Conservation (phyloP, 2,888 invertebrate species). For the Beris chalybata region DNA sequence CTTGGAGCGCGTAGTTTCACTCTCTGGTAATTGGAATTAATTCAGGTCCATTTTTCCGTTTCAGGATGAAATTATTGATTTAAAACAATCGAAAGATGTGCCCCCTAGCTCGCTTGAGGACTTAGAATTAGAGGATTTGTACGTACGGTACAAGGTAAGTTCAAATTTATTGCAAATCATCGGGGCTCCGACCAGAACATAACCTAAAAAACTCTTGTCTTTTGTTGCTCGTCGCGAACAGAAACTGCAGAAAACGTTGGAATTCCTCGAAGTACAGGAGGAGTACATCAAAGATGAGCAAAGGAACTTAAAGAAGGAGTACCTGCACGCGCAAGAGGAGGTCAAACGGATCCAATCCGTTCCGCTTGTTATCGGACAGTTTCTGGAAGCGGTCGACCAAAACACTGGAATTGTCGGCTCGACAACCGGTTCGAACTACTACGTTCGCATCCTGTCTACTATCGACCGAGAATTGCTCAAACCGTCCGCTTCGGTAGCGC, state of each 20-base stretch:
- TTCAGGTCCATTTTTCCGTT: constrained; percentile 35
- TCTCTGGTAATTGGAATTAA: no score
- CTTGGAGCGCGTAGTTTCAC: background rate
- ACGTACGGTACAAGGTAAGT: constrained; percentile 89
- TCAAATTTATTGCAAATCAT: constrained; percentile 1
- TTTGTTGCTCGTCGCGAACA: constrained; percentile 50
- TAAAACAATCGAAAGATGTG: constrained; percentile 65
- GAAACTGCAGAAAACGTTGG: constrained; percentile 94
- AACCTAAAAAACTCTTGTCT: constrained; percentile 30
- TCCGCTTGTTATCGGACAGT: constrained; percentile 98
- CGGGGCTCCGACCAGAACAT: constrained; percentile 5
- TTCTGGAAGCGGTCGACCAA: constrained; percentile 98
- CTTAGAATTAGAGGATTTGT: constrained; percentile 87
- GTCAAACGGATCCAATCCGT: constrained; percentile 99
- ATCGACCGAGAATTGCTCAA: constrained; percentile 96
- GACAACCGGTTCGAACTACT: constrained; percentile 99
- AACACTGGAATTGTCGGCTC: constrained; percentile 99
- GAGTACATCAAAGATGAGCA: constrained; percentile 99
- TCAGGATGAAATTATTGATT: constrained; percentile 69
- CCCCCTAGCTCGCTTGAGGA: constrained; percentile 74
- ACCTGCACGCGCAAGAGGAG: constrained; percentile 96
- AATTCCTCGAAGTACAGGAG: constrained; percentile 98
- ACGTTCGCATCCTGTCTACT: constrained; percentile 96
- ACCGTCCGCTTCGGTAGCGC: constrained; percentile 96
- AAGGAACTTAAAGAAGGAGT: constrained; percentile 96